Percentiles rank a stretch among this genome's conserved stretches.
Evolutionary conservation across 2,797 vertebrate genomes (phyloP).

Genomic region (Spinus olivaceus): DNA sequence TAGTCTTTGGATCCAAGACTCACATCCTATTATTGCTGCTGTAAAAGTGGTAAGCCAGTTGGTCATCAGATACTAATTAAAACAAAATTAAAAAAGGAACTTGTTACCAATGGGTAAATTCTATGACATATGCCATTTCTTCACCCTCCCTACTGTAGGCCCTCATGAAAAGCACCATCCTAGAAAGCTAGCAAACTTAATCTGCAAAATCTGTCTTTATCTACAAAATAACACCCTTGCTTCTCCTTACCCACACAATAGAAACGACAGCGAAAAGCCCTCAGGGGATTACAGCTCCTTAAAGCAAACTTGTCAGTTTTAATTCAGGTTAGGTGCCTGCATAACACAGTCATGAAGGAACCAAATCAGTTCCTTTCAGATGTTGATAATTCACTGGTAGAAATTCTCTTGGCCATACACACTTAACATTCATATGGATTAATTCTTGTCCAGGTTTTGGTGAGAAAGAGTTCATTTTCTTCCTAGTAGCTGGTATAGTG

Average conservation of each 20-base stretch:
- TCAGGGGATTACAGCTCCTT: slow-evolving; percentile 16
- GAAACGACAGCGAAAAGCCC: neutral
- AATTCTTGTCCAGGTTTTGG: neutral
- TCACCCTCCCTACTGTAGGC: neutral
- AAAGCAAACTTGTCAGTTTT: slow-evolving; percentile 51
- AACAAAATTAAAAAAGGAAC: neutral
- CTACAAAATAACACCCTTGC: neutral
- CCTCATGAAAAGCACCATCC: neutral
- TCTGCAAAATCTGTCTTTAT: neutral
- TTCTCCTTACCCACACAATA: neutral
- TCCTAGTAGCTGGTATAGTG: neutral
- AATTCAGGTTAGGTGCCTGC: slow-evolving; percentile 15
- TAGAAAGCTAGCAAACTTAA: neutral
- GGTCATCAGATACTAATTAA: neutral
- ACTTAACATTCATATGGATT: neutral
- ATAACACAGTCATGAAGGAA: slow-evolving; percentile 1
- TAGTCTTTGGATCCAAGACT: neutral
- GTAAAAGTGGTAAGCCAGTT: neutral
- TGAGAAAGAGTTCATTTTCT: neutral
- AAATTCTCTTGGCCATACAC: neutral
- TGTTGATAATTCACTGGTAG: neutral
- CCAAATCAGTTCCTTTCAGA: slow-evolving; percentile 13
- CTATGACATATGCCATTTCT: neutral
- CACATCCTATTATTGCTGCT: neutral
- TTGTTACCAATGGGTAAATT: neutral